Evolutionary conservation across 2,113 vertebrate species (phyloP), one percentile per base, ranked within the genome.

Genomic region (Scophthalmus maximus): DNA sequence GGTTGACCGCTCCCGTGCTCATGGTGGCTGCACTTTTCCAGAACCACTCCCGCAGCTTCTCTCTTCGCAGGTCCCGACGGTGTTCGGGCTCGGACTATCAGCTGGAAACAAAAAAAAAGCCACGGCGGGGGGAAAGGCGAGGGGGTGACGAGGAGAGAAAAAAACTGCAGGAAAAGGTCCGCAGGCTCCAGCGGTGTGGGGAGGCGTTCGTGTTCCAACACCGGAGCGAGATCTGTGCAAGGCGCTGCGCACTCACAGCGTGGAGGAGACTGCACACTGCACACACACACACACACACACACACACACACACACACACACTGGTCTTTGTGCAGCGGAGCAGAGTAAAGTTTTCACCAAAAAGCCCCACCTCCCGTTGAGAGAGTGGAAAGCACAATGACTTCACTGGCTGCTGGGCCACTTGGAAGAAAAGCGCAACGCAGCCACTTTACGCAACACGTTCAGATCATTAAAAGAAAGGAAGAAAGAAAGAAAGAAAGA

Each of bases 321-420:
- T 59, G 74, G 42, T 83, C 83, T 87, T 91, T 91, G 87, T 90
- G 89, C 68, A 75, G 76, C 62, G 67, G 78, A 82, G 81, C 40
- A 78, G 83, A 80, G 79, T 22, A 81, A n/a, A 73, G 88, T 90
- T 89, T 87, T 60, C 72, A 73, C 63, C 34, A 83, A 68, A 82
- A 90, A 91, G 92, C 92, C 82, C 91, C 92, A 92, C 93, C 93
- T 92, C 92, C 91, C 27, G 88, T 83, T 78, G 81, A 87, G 73
- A 89, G 79, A 82, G 88, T 85, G 88, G 81, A 92, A 89, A 87
- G 82, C 78, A 60, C 76, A 90, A 89, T 91, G 89, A 89, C 91
- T 89, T 83, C 87, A 87, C 87, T 84, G 5, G 70, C 25, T 53
- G 53, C 53, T 34, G 72, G 61, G 70, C 72, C 63, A 69, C 52